Conservation (phyloP, 2,888 invertebrate genomes). For the Brachylomia viminalis region DNA sequence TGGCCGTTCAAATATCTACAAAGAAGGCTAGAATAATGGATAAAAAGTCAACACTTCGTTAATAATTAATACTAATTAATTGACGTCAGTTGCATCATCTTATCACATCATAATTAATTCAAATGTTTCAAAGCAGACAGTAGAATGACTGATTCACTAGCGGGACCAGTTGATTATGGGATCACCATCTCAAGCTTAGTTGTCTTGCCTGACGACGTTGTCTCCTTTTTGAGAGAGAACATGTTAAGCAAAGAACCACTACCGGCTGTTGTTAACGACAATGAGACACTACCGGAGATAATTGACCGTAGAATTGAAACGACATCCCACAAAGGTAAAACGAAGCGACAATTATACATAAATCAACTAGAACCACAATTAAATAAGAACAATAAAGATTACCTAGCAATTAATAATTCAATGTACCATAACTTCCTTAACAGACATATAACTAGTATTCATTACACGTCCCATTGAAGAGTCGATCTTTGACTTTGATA, state of each 20-base stretch:
- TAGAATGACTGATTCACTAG: constrained; percentile 6
- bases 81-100: constrained; percentile 6
- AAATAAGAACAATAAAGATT: constrained; percentile 45
- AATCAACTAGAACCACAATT: constrained; percentile 6
- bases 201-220: neutral
- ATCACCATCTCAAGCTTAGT: neutral
- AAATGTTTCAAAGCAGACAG: constrained; percentile 1
- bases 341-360: constrained; percentile 6
- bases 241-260: neutral
- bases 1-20: neutral
- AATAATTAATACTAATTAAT: neutral
- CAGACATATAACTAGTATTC: constrained; percentile 73
- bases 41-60: neutral
- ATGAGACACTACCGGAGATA: neutral
- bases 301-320: constrained; percentile 1
- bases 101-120: neutral
- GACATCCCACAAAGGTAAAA: neutral
- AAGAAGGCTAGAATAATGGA: neutral
- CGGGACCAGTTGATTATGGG: neutral
- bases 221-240: neutral
- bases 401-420: constrained; percentile 65
- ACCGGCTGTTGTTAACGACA: constrained; percentile 1
- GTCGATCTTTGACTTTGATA: constrained; percentile 80
- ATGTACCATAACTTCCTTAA: constrained; percentile 75
- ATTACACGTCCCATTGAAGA: constrained; percentile 81